Conservation (phyloP, 2,888 invertebrate species). For the Ophonus ardosiacus region DNA sequence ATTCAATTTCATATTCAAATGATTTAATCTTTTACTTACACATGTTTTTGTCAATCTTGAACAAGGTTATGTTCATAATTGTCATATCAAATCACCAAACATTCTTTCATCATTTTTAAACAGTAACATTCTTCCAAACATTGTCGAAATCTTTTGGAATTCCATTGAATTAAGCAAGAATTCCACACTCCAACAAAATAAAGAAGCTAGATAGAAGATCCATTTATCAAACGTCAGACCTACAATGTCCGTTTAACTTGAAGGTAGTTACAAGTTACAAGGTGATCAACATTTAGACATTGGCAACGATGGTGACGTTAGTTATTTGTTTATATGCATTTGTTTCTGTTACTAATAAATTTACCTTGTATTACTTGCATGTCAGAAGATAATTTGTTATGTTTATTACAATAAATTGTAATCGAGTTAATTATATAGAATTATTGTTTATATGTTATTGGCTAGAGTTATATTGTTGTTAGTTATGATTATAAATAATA, state of each 20-base stretch:
- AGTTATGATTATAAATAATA: too few relatives aligned
- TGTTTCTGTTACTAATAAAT: not conserved
- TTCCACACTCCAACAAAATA: not conserved
- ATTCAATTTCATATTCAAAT: not conserved
- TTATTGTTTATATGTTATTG: not conserved
- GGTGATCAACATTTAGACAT: not conserved
- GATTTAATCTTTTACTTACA: too few relatives aligned
- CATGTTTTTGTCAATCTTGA: too few relatives aligned
- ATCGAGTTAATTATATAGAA: not conserved
- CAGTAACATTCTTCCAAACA: not conserved
- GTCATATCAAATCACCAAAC: too few relatives aligned
- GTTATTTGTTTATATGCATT: not conserved
- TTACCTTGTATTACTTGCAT: not conserved
- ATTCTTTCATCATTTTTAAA: not conserved
- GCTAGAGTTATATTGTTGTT: too few relatives aligned
- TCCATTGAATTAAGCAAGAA: not conserved
- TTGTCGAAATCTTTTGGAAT: too few relatives aligned
- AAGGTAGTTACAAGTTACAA: not conserved
- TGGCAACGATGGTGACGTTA: not conserved
- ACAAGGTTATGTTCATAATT: too few relatives aligned
- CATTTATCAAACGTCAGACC: not conserved
- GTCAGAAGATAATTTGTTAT: not conserved
- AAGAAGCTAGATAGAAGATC: not conserved
- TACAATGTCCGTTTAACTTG: not conserved
- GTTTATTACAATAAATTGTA: not conserved